Evolutionary conservation across 1,140 invertebrate genomes (phyloP).

Genomic region (Armadillidium nasatum): DNA sequence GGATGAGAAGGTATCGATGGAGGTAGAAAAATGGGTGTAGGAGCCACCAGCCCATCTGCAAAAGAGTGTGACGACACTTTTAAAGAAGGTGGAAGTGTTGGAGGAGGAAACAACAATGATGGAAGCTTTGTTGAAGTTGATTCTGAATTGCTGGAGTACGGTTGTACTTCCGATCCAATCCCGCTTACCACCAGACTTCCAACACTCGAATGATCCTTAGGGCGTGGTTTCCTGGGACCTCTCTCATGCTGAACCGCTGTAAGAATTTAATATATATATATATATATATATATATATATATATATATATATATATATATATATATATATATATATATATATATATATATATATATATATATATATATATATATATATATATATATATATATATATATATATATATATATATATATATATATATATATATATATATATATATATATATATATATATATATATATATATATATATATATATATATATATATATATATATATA

Average conservation of each 20-base stretch:
- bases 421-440: too few species aligned
- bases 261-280: too few species aligned
- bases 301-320: too few species aligned
- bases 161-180: slow-evolving; percentile 7
- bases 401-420: too few species aligned
- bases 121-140: slow-evolving; percentile 26
- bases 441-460: too few species aligned
- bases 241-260: slow-evolving; percentile 60
- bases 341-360: too few species aligned
- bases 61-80: not conserved
- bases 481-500: too few species aligned
- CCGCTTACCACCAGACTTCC: slow-evolving; percentile 22
- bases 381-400: too few species aligned
- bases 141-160: not conserved
- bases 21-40: slow-evolving; percentile 29
- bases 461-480: too few species aligned
- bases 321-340: too few species aligned
- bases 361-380: too few species aligned
- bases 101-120: slow-evolving; percentile 38
- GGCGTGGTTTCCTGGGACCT: slow-evolving; percentile 57
- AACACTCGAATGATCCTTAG: slow-evolving; percentile 46
- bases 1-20: slow-evolving; percentile 25
- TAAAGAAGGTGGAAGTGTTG: slow-evolving; percentile 48
- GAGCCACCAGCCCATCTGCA: slow-evolving; percentile 29
- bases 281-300: too few species aligned